A percentile compares a stretch with the other conserved stretches of the same genome.
phyloP scores from a whole-genome alignment of 2,797 vertebrate species.

The Setipinna tenuifilis region DNA sequence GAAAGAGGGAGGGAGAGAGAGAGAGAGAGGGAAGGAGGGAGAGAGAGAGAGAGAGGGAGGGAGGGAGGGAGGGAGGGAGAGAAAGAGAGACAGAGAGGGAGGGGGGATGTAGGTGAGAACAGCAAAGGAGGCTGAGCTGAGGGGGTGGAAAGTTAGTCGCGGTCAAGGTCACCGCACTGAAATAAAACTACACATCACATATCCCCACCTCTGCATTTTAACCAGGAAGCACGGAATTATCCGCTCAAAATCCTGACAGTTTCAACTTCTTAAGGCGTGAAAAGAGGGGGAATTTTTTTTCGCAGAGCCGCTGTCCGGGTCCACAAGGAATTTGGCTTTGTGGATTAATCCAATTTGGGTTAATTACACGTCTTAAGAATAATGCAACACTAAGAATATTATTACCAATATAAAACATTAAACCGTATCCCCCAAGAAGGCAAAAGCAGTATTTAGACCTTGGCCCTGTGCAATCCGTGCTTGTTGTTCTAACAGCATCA shows the following conservation, averaged over 20 bases:
- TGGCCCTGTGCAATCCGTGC: not conserved
- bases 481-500: not conserved
- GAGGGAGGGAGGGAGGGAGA: too few species aligned
- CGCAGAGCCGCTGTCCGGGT: not conserved
- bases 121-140: not conserved
- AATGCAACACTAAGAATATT: conserved; percentile 1
- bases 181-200: not conserved
- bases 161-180: conserved; percentile 35
- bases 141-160: not conserved
- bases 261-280: not conserved
- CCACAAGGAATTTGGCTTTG: conserved; percentile 1
- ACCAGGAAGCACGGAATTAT: not conserved
- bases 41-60: too few species aligned
- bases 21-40: too few species aligned
- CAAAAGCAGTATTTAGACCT: not conserved
- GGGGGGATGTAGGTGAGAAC: not conserved
- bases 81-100: too few species aligned
- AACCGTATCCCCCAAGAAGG: not conserved
- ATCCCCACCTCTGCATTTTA: not conserved
- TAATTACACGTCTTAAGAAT: conserved; percentile 13
- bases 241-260: not conserved
- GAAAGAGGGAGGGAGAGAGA: too few species aligned
- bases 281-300: not conserved
- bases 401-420: not conserved
- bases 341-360: conserved; percentile 18